Evolutionary conservation across 2,797 vertebrate genomes (phyloP).

Genomic region (Hippocampus kuda): DNA sequence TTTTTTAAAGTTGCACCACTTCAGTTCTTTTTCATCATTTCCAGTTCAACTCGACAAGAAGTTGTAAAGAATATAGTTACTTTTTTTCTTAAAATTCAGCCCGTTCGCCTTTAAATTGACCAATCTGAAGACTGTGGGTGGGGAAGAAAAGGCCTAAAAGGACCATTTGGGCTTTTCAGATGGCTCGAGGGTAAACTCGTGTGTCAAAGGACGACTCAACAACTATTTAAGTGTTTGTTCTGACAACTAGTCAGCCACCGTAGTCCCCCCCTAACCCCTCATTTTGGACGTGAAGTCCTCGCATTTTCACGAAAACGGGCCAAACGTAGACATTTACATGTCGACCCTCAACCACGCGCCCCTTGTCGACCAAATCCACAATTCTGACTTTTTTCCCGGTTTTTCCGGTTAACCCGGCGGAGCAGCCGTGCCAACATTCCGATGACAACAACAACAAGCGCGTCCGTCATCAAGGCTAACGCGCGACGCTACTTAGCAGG

Average conservation of each 20-base stretch:
- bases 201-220: too few relatives aligned
- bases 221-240: too few relatives aligned
- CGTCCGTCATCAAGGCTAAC: background rate
- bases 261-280: background rate
- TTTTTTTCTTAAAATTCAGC: too few relatives aligned
- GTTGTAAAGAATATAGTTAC: too few relatives aligned
- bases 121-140: too few relatives aligned
- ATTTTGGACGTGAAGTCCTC: background rate
- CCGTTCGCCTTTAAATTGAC: too few relatives aligned
- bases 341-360: background rate
- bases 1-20: too few relatives aligned
- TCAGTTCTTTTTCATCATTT: too few relatives aligned
- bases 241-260: background rate
- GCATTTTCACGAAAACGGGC: background rate
- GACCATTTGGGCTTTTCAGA: too few relatives aligned
- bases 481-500: background rate
- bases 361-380: background rate
- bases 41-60: too few relatives aligned
- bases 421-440: slow-evolving; percentile 21
- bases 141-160: too few relatives aligned
- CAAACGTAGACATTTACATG: background rate
- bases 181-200: too few relatives aligned
- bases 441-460: slow-evolving; percentile 21
- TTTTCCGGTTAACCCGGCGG: background rate
- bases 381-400: background rate